Conservation (phyloP, 2,113 vertebrate species). For the Lota lota region DNA sequence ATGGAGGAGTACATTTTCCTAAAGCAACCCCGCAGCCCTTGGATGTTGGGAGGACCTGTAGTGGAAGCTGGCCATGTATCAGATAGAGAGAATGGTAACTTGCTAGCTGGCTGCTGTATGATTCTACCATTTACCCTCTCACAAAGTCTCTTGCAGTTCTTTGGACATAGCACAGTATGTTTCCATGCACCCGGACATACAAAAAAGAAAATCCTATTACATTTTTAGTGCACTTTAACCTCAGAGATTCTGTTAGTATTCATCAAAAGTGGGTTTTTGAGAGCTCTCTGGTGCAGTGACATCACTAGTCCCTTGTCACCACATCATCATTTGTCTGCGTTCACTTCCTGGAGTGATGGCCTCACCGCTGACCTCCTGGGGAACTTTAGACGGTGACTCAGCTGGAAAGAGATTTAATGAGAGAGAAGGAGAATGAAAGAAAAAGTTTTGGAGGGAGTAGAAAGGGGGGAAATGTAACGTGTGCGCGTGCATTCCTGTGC, state of each 20-base stretch:
- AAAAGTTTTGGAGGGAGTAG: neutral
- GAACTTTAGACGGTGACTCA: constrained; percentile 38
- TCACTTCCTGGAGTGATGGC: constrained; percentile 5
- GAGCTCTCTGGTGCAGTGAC: neutral
- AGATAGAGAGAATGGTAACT: no score
- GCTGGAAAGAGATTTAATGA: constrained; percentile 50
- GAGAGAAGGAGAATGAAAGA: constrained; percentile 17
- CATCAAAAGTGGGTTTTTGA: neutral
- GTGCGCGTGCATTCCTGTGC: neutral
- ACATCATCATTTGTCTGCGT: neutral
- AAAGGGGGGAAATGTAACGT: neutral
- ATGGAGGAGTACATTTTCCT: no score
- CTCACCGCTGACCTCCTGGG: constrained; percentile 11
- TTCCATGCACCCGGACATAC: no score
- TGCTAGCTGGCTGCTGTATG: no score
- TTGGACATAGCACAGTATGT: no score
- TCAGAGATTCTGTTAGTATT: neutral
- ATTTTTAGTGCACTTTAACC: no score
- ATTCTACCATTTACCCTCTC: no score
- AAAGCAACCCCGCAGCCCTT: no score
- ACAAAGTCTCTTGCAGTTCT: no score
- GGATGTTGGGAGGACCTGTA: no score
- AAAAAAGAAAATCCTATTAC: no score
- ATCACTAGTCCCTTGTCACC: neutral
- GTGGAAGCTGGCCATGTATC: no score